Evolutionary conservation across 2,113 vertebrate species (phyloP).

Genomic region (Neofelis nebulosa): DNA sequence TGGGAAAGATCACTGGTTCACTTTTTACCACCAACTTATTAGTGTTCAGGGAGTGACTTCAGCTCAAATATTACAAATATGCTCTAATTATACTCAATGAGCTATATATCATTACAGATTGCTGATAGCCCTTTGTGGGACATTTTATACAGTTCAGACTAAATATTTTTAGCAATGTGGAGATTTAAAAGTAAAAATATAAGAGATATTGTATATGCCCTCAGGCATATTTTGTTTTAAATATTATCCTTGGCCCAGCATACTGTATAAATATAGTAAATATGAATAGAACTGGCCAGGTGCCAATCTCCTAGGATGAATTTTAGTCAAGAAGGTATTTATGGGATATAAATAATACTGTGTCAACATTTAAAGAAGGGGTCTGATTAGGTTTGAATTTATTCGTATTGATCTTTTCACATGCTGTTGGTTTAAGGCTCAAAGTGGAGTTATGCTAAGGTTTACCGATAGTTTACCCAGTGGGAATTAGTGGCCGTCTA

Average conservation of each 20-base stretch:
- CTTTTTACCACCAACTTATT: constrained; percentile 82
- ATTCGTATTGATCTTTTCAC: constrained; percentile 90
- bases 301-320: constrained; percentile 88
- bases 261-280: constrained; percentile 92
- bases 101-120: constrained; percentile 86
- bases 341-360: constrained; percentile 93
- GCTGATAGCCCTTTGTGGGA: constrained; percentile 84
- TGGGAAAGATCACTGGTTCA: constrained; percentile 86
- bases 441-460: constrained; percentile 84
- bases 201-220: constrained; percentile 89
- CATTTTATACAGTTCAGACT: constrained; percentile 86
- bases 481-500: constrained; percentile 71
- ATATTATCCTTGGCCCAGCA: constrained; percentile 94
- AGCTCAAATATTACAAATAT: constrained; percentile 89
- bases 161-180: constrained; percentile 89
- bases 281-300: constrained; percentile 91
- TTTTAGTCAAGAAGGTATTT: constrained; percentile 93
- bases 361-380: constrained; percentile 90
- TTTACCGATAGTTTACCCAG: constrained; percentile 78
- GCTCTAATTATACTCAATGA: constrained; percentile 87
- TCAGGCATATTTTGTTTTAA: constrained; percentile 91
- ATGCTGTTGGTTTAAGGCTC: constrained; percentile 87
- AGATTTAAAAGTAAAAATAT: constrained; percentile 88
- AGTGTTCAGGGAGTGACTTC: constrained; percentile 82
- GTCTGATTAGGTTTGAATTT: constrained; percentile 88